Conservation (phyloP, 2,797 vertebrate genomes). For the Neopelma chrysocephalum region DNA sequence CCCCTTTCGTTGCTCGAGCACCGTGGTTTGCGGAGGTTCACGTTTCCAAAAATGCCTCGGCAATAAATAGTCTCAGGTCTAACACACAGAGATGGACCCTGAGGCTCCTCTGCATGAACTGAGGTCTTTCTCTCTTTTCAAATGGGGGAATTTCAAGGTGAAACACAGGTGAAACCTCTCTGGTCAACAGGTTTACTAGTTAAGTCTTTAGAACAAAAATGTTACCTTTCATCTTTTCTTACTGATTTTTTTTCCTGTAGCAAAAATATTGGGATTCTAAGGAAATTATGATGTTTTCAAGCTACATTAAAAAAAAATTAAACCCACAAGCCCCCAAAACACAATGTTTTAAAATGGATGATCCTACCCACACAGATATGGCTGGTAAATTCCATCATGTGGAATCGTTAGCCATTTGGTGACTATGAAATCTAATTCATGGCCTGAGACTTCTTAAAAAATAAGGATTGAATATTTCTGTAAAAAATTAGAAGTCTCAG, state of each 20-base stretch:
- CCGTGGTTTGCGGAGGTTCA: rapidly evolving
- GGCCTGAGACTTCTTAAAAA: neutral
- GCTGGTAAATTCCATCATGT: rapidly evolving
- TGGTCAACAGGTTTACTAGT: neutral
- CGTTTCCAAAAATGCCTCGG: neutral
- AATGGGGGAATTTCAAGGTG: neutral
- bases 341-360: neutral
- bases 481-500: neutral
- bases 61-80: neutral
- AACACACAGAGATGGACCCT: neutral
- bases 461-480: rapidly evolving
- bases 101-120: neutral
- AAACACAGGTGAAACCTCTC: rapidly evolving
- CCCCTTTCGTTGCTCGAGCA: neutral
- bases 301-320: neutral
- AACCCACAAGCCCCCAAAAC: neutral
- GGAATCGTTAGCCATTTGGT: neutral
- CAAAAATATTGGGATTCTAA: neutral
- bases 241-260: neutral
- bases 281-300: neutral
- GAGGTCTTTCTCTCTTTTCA: neutral
- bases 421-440: neutral
- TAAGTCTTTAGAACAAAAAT: neutral
- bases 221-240: neutral
- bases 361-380: rapidly evolving